Conservation (phyloP, 1,140 invertebrate species). For the Trialeurodes vaporariorum region DNA sequence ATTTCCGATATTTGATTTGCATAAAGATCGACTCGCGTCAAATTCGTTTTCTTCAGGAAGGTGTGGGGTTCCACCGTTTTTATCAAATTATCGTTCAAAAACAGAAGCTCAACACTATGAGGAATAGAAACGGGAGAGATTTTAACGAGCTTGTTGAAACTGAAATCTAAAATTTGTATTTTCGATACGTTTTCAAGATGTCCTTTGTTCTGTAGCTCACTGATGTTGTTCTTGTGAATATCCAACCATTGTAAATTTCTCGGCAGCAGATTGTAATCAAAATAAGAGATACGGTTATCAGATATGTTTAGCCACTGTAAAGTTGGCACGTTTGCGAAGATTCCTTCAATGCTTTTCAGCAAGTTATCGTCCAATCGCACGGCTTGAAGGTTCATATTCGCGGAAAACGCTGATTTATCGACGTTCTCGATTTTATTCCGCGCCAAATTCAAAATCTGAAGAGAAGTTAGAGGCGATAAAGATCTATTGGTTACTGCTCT, state of each 20-base stretch:
- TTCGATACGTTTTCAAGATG: conserved; percentile 46
- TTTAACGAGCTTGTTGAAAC: conserved; percentile 65
- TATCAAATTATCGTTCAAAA: conserved; percentile 73
- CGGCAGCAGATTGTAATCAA: conserved; percentile 80
- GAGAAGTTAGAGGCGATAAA: conserved; percentile 63
- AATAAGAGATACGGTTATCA: conserved; percentile 78
- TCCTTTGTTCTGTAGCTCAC: conserved; percentile 52
- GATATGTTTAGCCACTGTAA: conserved; percentile 83
- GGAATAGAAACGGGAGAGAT: conserved; percentile 57
- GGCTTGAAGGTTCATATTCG: conserved; percentile 65
- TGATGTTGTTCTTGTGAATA: conserved; percentile 76
- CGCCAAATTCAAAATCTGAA: conserved; percentile 81
- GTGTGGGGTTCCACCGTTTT: conserved; percentile 64
- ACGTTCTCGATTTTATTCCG: conserved; percentile 69
- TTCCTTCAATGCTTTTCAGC: conserved; percentile 67
- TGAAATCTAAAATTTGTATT: conserved; percentile 65
- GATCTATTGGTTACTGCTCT: conserved; percentile 70
- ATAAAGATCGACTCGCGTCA: conserved; percentile 71
- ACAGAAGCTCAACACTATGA: conserved; percentile 61
- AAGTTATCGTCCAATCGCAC: conserved; percentile 76
- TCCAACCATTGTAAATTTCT: conserved; percentile 74
- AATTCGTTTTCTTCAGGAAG: conserved; percentile 69
- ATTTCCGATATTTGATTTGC: conserved; percentile 71
- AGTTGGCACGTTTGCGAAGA: conserved; percentile 69
- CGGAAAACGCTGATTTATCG: conserved; percentile 69